Evolutionary conservation across 2,888 invertebrate species (phyloP).

Genomic region (Pristionchus mayeri): DNA sequence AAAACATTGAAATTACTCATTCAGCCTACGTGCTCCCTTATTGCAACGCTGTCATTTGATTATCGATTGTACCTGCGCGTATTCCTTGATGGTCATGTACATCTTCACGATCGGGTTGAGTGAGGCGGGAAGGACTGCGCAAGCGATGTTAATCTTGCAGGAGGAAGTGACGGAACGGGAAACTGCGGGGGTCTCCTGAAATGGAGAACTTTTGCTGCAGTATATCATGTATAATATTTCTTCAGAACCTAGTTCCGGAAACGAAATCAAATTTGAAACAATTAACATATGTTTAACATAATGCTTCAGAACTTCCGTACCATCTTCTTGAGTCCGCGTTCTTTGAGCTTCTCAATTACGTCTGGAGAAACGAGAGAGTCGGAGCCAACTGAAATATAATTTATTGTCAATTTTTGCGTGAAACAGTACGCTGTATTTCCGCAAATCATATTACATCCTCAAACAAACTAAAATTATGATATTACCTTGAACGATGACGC

Average conservation of each 20-base stretch:
- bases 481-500: conserved; percentile 31
- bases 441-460: neutral
- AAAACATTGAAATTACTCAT: no score
- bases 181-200: conserved; percentile 20
- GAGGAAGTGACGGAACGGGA: neutral
- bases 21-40: no score
- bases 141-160: neutral
- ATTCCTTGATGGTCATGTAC: conserved; percentile 29
- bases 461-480: no score
- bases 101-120: conserved; percentile 37
- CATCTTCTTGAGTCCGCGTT: conserved; percentile 41
- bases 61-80: neutral
- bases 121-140: conserved; percentile 4
- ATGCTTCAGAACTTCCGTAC: neutral
- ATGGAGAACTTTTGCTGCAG: no score
- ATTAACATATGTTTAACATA: no score
- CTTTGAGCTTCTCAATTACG: conserved; percentile 35
- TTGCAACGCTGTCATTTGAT: no score
- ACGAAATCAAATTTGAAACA: no score
- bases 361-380: neutral
- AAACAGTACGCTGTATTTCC: neutral
- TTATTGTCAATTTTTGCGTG: neutral
- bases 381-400: neutral
- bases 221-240: no score
- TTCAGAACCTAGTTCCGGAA: no score